These are phyloP conservation scores for Dasyurus viverrinus DNA, from an alignment of 2,113 vertebrate species.

Conservation along the genomic window DNA sequence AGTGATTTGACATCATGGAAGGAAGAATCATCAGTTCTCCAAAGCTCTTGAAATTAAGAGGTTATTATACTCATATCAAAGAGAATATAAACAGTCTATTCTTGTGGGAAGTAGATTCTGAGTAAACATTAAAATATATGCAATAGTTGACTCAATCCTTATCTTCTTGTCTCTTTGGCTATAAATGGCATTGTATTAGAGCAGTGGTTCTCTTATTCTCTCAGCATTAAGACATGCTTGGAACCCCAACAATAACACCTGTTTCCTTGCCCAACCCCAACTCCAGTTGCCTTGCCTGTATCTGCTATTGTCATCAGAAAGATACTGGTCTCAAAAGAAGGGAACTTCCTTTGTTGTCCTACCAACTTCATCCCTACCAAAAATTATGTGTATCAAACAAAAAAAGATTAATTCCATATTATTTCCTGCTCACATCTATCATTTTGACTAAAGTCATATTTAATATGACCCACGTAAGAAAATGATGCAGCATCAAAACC, in stretches of 20 bases:
- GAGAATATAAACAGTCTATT: background rate
- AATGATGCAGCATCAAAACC: background rate
- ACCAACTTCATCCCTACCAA: background rate
- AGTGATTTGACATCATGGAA: background rate
- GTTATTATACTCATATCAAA: slow-evolving; percentile 9
- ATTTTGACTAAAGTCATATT: background rate
- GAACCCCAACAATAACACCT: background rate
- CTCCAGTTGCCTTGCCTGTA: background rate
- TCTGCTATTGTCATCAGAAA: background rate
- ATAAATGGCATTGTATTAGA: background rate
- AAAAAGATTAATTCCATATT: background rate
- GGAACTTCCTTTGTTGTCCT: background rate
- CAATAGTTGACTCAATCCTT: background rate
- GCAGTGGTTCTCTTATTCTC: background rate
- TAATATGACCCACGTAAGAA: background rate
- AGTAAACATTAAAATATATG: background rate
- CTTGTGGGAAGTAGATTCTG: background rate
- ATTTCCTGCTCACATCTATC: background rate
- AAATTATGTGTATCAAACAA: background rate
- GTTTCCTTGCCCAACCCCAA: background rate
- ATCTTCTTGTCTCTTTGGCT: background rate
- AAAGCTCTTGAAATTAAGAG: background rate
- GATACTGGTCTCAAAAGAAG: background rate
- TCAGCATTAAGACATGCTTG: background rate
- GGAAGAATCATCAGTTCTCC: background rate